Percentiles rank a stretch among this genome's conserved stretches.
Evolutionary conservation across 2,888 invertebrate genomes (phyloP).

Genomic region (Dryococelus australis): DNA sequence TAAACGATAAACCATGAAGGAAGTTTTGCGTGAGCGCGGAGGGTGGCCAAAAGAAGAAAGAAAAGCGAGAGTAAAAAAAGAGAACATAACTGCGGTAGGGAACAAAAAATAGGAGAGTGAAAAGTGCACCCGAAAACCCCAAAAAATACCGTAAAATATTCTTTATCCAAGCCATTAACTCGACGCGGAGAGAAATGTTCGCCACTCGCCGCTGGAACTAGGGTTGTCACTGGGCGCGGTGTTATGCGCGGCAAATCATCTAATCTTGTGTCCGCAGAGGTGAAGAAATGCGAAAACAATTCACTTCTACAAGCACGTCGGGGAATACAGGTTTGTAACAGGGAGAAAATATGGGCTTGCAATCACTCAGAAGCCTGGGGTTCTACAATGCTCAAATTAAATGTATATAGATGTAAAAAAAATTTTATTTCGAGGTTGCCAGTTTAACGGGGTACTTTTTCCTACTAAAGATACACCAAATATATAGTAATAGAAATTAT

Average conservation of each 20-base stretch:
- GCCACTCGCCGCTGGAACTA: background rate
- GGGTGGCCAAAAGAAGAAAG: background rate
- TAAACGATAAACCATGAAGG: background rate
- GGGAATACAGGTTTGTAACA: too few species aligned
- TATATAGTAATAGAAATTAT: too few species aligned
- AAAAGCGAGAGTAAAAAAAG: background rate
- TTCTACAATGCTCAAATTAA: too few species aligned
- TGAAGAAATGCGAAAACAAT: background rate
- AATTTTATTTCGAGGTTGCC: too few species aligned
- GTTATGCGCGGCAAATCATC: background rate
- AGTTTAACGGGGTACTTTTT: too few species aligned
- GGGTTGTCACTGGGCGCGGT: background rate
- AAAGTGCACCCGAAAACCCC: background rate
- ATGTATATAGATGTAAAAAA: too few species aligned
- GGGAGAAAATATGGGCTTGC: too few species aligned
- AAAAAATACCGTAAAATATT: background rate
- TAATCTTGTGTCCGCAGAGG: background rate
- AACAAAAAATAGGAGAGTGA: background rate
- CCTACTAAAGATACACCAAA: too few species aligned
- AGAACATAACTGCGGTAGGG: background rate
- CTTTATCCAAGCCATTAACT: constrained; percentile 8
- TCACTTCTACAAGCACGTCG: background rate
- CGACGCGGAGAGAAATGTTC: background rate
- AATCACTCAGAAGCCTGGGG: too few species aligned
- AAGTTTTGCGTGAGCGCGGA: background rate